Conservation (phyloP, 2,113 vertebrate species). For the Mus musculus region GRCm39 chr17:69476501-69477000, state of each 20-base stretch:
- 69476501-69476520: neutral
- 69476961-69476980: neutral
- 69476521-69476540: neutral
- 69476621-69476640: neutral
- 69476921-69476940: neutral
- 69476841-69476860: neutral
- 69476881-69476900: neutral
- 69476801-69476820: neutral
- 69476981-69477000: neutral
- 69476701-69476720: conserved; percentile 19
- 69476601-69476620: neutral
- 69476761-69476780: neutral
- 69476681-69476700: neutral
- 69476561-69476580: neutral
- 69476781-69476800: neutral
- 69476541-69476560: neutral
- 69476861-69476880: neutral
- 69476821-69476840: neutral
- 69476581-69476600: neutral
- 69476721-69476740: conserved; percentile 40
- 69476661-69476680: neutral
- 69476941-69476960: neutral
- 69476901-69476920: too few species aligned
- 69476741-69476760: neutral
- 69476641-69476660: neutral